phyloP scores from a whole-genome alignment of 2,888 invertebrate genomes.

The Drosophila rellima region DNA sequence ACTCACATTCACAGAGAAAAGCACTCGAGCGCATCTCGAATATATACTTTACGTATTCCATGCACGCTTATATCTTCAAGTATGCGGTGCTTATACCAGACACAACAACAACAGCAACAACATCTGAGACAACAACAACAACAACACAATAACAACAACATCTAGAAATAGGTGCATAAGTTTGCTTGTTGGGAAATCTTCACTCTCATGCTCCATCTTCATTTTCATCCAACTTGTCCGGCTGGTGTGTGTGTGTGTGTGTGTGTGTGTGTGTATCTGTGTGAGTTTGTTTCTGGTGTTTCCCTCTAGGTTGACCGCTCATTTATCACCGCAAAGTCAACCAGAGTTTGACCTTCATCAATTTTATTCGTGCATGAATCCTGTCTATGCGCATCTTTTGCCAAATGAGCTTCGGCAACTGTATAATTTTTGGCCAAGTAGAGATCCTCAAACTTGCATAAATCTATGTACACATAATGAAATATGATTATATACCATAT shows the following conservation, averaged over 20 bases:
- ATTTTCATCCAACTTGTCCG: conserved; percentile 17
- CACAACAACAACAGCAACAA: conserved; percentile 11
- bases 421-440: conserved; percentile 38
- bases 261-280: conserved; percentile 10
- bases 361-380: conserved; percentile 64
- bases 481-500: conserved; percentile 63
- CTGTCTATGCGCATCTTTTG: conserved; percentile 59
- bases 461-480: conserved; percentile 49
- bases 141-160: conserved; percentile 3
- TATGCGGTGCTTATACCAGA: conserved; percentile 66
- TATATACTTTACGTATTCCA: conserved; percentile 57
- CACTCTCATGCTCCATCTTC: neutral
- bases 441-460: conserved; percentile 34
- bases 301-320: conserved; percentile 68
- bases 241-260: conserved; percentile 1
- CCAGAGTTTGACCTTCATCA: conserved; percentile 76
- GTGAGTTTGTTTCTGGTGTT: conserved; percentile 25
- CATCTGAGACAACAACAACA: conserved; percentile 19
- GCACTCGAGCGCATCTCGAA: conserved; percentile 57
- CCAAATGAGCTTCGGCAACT: conserved; percentile 43
- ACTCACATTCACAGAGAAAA: conserved; percentile 21
- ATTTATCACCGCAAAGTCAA: conserved; percentile 77
- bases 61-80: conserved; percentile 67
- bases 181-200: conserved; percentile 38
- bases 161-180: conserved; percentile 48